Evolutionary conservation across 2,888 invertebrate genomes (phyloP), one percentile per base, ranked within the genome.

Genomic region (Spodoptera exigua): DNA sequence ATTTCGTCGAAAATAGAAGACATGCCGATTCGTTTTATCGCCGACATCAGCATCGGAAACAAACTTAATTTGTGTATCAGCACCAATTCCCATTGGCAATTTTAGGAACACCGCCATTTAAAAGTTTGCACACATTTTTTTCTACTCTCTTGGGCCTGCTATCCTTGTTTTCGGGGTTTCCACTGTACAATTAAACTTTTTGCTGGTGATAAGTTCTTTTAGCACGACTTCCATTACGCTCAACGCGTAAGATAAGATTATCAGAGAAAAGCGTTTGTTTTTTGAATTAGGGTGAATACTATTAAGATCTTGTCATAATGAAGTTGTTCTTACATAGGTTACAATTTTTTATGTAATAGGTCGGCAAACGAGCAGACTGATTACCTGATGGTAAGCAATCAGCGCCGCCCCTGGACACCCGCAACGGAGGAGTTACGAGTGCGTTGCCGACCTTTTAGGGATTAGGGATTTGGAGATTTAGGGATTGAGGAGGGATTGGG

Each of bases 121-220:
- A 81, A 84, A 86, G 79, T 85, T 82, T 76, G 57, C 75, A 76
- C 78, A 79, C 79, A 47, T 68, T 81, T 82, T 80, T 78, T 77
- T 49, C 45, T 39, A 11, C 18, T 47, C 63, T 58, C 69, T 43
- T 21, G 52, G 14, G 52, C 66, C 65, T 21, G 43, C 59, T 71
- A 62, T 46, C 70, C 47, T 62, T 66, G 41, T 59, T 51, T 59
- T 60, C 59, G 17, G 59, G 48, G 36, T 53, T 57, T n/a, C 69
- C 57, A 39, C 36, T 53, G 47, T 64, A 65, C 81, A 85, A 86
- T 88, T 84, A 84, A 87, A 86, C 85, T 85, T 85, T 83, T 83
- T 84, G 62, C 69, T 43, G 59, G 64, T 75, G 64, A 81, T 86
- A 85, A 83, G 78, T 81, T 76, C 52, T 70, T 83, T 83, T 71